phyloP scores from a whole-genome alignment of 2,888 invertebrate species.

The Yponomeuta plumbellus region DNA sequence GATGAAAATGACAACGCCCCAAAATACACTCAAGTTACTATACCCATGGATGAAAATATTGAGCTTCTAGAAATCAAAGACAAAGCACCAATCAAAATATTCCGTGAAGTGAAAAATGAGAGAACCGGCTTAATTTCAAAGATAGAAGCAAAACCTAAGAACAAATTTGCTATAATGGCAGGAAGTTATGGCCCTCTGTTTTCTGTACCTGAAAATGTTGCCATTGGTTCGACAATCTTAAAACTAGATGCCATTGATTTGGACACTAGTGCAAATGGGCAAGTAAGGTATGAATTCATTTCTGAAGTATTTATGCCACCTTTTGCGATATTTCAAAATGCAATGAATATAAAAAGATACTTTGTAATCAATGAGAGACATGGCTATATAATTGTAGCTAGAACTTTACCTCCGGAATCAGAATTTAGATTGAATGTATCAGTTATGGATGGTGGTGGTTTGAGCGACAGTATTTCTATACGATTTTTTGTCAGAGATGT shows the following conservation, averaged over 20 bases:
- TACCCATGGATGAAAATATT: slow-evolving; percentile 81
- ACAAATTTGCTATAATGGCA: slow-evolving; percentile 51
- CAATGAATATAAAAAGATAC: slow-evolving; percentile 77
- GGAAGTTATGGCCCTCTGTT: slow-evolving; percentile 76
- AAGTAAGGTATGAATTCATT: slow-evolving; percentile 82
- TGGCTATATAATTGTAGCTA: slow-evolving; percentile 85
- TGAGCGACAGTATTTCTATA: slow-evolving; percentile 82
- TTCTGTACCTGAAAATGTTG: slow-evolving; percentile 82
- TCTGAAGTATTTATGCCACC: slow-evolving; percentile 81
- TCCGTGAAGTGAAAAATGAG: slow-evolving; percentile 56
- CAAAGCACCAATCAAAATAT: slow-evolving; percentile 63
- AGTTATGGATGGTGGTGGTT: slow-evolving; percentile 84
- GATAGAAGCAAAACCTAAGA: slow-evolving; percentile 52
- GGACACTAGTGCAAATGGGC: slow-evolving; percentile 82
- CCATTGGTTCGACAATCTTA: slow-evolving; percentile 81
- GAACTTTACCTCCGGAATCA: slow-evolving; percentile 83
- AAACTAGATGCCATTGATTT: slow-evolving; percentile 83
- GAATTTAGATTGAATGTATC: slow-evolving; percentile 85
- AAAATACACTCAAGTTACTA: slow-evolving; percentile 81
- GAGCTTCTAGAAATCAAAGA: slow-evolving; percentile 80
- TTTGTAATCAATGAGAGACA: slow-evolving; percentile 85
- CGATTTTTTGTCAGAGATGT: slow-evolving; percentile 86
- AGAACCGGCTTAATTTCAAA: slow-evolving; percentile 43
- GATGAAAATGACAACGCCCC: slow-evolving; percentile 91
- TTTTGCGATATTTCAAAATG: slow-evolving; percentile 51